Conservation (phyloP, 2,113 vertebrate species). For the Engraulis encrasicolus region DNA sequence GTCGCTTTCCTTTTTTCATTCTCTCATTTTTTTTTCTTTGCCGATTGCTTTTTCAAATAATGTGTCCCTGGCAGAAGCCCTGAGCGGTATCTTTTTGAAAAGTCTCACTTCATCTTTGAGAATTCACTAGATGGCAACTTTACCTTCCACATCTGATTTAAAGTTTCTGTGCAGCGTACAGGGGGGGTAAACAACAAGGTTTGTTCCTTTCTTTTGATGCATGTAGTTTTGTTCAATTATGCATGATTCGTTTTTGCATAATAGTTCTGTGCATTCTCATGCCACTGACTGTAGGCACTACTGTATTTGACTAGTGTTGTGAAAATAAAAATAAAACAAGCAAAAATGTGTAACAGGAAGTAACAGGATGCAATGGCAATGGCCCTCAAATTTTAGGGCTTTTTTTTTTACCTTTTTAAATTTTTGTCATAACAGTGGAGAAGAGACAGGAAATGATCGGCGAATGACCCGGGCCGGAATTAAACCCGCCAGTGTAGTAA, state of each 20-base stretch:
- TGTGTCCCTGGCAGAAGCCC: background rate
- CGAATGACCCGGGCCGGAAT: too few species aligned
- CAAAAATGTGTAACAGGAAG: background rate
- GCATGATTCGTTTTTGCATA: constrained; percentile 51
- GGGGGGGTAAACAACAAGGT: constrained; percentile 19
- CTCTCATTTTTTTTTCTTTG: too few species aligned
- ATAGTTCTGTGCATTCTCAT: constrained; percentile 45
- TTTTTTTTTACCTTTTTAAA: too few species aligned
- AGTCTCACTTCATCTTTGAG: background rate
- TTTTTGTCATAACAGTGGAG: too few species aligned
- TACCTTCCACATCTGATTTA: background rate
- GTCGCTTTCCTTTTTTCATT: background rate
- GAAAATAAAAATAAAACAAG: background rate
- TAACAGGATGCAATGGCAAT: background rate
- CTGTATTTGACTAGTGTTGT: constrained; percentile 46
- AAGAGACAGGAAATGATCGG: too few species aligned
- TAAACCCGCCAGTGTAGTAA: too few species aligned
- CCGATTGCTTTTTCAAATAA: too few species aligned
- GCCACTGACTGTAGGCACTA: constrained; percentile 49
- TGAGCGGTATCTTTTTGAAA: background rate
- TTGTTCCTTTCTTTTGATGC: constrained; percentile 35
- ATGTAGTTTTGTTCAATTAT: constrained; percentile 41
- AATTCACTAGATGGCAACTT: background rate
- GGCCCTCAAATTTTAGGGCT: too few species aligned
- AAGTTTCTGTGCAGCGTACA: constrained; percentile 19